Evolutionary conservation across 2,113 vertebrate genomes (phyloP), one percentile per base, ranked within the genome.

Genomic region (Hippopotamus amphibius): DNA sequence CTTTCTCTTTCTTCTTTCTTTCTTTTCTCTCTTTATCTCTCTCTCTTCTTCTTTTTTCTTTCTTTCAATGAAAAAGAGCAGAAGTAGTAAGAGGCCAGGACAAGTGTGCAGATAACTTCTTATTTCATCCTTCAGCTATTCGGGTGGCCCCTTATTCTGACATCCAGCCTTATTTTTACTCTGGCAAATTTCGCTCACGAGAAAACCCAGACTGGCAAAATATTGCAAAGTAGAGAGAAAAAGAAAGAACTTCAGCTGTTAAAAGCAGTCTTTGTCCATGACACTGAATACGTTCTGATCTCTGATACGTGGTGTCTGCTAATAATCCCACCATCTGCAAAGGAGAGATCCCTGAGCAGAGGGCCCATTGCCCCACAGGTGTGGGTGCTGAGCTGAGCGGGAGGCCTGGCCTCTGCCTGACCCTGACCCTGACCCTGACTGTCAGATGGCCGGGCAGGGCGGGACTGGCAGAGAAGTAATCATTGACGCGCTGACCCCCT

Each of bases 221-320:
- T 0, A 86, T 28, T 50, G 0, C 66, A 88, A 89, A 76, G 46
- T 83, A 97, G 72, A 97, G 53, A 96, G 1, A 9, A 85, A 95
- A 89, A 80, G 46, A 76, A 96, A 96, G 90, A 96, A 97, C 66
- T 91, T 88, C 37, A 96, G 74, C 41, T 92, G 77, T 24, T 24
- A 41, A 22, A 96, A 96, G 95, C 84, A 95, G 95, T 84, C 93
- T 98, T 92, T 96, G 96, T 96, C 81, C 57, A 94, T 87, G 96
- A 93, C 77, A 94, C 85, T 74, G 93, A 65, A 96, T 43, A 22
- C 12, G 30, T n/a, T 59, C 81, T 41, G 5, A n/a, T 22, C 28
- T 88, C 61, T 72, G 28, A 55, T 2, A 81, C 0, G 1, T 12
- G 53, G 6, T n/a, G 41, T 17, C 57, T 83, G 43, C 59, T 69